Evolutionary conservation across 1,140 invertebrate species (phyloP).

Genomic region (Trichonephila inaurata): DNA sequence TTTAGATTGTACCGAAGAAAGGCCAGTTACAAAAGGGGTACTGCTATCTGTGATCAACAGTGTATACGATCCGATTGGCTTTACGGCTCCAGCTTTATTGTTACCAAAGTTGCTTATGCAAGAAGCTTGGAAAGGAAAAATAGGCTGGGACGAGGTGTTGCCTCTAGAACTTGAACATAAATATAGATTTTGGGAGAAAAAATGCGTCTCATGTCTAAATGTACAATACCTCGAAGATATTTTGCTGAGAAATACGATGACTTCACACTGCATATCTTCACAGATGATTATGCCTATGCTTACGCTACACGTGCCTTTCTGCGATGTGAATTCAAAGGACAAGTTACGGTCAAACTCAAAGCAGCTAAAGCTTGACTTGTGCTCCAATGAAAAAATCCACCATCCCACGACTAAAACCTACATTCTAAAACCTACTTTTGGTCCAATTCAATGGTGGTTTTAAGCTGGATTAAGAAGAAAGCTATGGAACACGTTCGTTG

Average conservation of each 20-base stretch:
- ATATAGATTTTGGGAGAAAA: background rate
- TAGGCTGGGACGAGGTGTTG: background rate
- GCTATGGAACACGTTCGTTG: conserved; percentile 30
- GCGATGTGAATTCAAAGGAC: conserved; percentile 4
- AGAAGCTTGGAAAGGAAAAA: too few species aligned
- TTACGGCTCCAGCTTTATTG: too few species aligned
- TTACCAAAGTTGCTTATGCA: too few species aligned
- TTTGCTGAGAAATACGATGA: background rate
- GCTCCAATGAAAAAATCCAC: background rate
- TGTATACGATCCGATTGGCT: too few species aligned
- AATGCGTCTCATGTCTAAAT: background rate
- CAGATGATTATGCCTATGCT: background rate
- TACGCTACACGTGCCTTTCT: background rate
- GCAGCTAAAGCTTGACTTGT: conserved; percentile 11
- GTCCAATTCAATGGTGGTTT: background rate
- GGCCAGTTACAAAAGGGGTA: too few species aligned
- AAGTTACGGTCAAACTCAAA: background rate
- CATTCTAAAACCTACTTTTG: background rate
- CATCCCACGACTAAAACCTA: background rate
- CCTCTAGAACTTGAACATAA: background rate
- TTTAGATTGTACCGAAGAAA: too few species aligned
- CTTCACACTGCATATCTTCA: background rate
- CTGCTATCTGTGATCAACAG: too few species aligned
- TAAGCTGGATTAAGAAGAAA: conserved; percentile 23
- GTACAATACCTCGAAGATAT: background rate